phyloP scores from a whole-genome alignment of 1,140 invertebrate genomes.

The Liolophura sinensis region DNA sequence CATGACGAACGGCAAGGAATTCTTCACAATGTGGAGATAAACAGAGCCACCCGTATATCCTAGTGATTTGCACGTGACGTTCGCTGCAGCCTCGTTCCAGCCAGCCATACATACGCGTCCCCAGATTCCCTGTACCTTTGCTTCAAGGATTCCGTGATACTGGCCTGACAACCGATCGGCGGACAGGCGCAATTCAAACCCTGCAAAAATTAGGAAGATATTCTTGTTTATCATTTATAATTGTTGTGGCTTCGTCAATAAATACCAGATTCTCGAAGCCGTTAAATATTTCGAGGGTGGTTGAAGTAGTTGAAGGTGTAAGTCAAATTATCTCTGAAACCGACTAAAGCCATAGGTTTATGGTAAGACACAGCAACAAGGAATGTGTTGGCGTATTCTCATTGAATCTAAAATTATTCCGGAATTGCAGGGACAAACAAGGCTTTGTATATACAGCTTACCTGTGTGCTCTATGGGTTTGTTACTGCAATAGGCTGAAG shows the following conservation, averaged over 20 bases:
- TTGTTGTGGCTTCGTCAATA: not conserved
- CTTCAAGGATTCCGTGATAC: slow-evolving; percentile 40
- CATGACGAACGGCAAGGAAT: slow-evolving; percentile 33
- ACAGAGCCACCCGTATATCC: slow-evolving; percentile 34
- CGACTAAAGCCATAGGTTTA: not conserved
- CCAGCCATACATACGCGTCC: slow-evolving; percentile 38
- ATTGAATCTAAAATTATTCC: no score
- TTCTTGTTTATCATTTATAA: not conserved
- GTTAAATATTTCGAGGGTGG: not conserved
- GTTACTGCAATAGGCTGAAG: slow-evolving; percentile 39
- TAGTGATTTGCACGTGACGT: slow-evolving; percentile 35
- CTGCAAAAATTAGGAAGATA: slow-evolving; percentile 17
- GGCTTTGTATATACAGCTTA: no score
- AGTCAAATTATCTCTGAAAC: not conserved
- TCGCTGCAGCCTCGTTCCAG: slow-evolving; percentile 38
- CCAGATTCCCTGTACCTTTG: slow-evolving; percentile 40
- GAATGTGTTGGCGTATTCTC: slow-evolving; percentile 23
- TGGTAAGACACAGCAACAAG: not conserved
- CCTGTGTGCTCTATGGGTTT: not conserved
- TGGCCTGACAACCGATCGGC: slow-evolving; percentile 24
- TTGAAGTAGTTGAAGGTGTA: not conserved
- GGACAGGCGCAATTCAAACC: slow-evolving; percentile 29
- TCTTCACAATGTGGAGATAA: slow-evolving; percentile 38
- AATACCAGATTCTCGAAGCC: not conserved
- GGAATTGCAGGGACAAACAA: not conserved